These are phyloP conservation scores for Anoura caudifer DNA, from an alignment of 2,113 vertebrate genomes.

Conservation along the genomic window DNA sequence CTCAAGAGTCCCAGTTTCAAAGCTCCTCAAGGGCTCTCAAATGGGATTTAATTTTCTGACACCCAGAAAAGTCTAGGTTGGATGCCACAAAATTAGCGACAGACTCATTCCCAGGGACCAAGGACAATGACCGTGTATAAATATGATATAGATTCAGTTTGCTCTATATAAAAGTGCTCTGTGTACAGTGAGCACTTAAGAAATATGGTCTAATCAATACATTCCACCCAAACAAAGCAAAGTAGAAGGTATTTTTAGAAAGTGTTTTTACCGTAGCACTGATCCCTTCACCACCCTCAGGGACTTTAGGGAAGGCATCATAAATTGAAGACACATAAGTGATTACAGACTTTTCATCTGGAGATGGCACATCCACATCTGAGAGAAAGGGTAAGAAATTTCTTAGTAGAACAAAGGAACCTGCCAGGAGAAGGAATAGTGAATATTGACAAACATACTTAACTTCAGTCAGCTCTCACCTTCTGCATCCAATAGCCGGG, in stretches of 20 bases:
- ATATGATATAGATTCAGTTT: neutral
- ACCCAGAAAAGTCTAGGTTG: neutral
- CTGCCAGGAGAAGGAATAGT: accelerated
- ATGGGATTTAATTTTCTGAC: conserved; percentile 43
- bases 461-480: conserved; percentile 80
- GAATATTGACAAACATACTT: neutral
- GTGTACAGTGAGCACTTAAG: neutral
- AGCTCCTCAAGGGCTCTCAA: conserved; percentile 20
- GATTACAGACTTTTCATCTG: conserved; percentile 99
- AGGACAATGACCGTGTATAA: neutral
- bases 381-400: conserved; percentile 23
- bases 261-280: conserved; percentile 86
- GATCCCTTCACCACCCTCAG: conserved; percentile 96
- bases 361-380: conserved; percentile 97
- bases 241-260: neutral
- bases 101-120: neutral
- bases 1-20: conserved; percentile 36
- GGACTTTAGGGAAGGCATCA: conserved; percentile 98
- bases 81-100: neutral
- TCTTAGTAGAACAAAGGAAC: conserved; percentile 36
- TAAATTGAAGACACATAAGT: conserved; percentile 99
- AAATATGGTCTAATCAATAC: neutral
- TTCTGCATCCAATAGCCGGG: conserved; percentile 94
- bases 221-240: neutral
- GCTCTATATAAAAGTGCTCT: neutral